Evolutionary conservation across 1,140 invertebrate species (phyloP), one percentile per base, ranked within the genome.

Genomic region (Pantala flavescens): DNA sequence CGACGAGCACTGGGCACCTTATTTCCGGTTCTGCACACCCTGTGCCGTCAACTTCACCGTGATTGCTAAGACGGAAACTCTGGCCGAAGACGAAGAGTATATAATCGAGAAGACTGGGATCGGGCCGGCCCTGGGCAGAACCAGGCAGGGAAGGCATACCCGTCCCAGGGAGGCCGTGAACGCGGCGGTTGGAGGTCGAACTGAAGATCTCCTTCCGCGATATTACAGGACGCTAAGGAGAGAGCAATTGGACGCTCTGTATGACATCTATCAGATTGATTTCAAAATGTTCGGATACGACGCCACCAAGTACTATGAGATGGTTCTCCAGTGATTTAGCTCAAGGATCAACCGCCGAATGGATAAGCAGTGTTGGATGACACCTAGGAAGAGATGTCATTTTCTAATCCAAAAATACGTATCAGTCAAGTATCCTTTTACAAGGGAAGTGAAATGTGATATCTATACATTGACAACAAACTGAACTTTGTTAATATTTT

Each of bases 1-100:
- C n/a, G 95, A 97, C 81, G 95, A 96, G 89, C 95, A 97, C 81
- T 97, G 95, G 92, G 91, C 90, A 24, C 91, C 93, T 0, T 90
- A 94, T 75, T 89, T 89, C 11, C 87, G 90, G 77, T 93, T 96
- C 79, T 97, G 95, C 80, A 94, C 93, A 24, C 95, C 94, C 0
- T 97, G 95, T 83, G 49, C 49, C 49, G 76, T 87, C 0, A 76
- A 83, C 12, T 87, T 84, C 77, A 83, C 86, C 76, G 81, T 84
- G 74, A 80, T 85, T 23, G 85, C 84, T 19, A 84, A 84, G 77
- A 82, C 83, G 75, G 84, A 85, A 76, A 84, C 83, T 7, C 76
- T 85, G 14, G 79, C 81, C 43, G 77, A 79, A 2, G 85, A 86
- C 78, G 80, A 79, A 21, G 78, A 80, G 43, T 81, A 80, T 63